Evolutionary conservation across 2,888 invertebrate species (phyloP).

Genomic region (Pasiphila rectangulata): DNA sequence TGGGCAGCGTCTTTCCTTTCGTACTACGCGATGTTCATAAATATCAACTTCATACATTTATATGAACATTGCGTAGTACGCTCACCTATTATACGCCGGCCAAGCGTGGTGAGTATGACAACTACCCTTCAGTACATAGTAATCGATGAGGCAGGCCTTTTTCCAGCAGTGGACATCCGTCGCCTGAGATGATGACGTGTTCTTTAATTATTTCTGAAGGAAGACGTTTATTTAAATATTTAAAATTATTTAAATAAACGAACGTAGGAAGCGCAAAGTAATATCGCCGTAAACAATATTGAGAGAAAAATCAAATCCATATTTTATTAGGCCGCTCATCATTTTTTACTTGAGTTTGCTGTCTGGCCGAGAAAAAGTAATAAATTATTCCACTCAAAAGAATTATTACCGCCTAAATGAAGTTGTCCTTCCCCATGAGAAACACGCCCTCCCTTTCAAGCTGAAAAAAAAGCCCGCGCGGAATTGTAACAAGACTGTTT

Average conservation of each 20-base stretch:
- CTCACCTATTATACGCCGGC: no score
- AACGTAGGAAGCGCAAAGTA: slow-evolving; percentile 6
- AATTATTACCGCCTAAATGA: slow-evolving; percentile 50
- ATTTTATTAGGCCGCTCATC: slow-evolving; percentile 32
- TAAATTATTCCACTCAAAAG: slow-evolving; percentile 38
- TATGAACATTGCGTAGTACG: no score
- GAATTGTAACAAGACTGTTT: slow-evolving; percentile 63
- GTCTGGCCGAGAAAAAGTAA: slow-evolving; percentile 35
- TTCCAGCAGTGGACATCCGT: no score
- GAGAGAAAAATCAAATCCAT: slow-evolving; percentile 32
- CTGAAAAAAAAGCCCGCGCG: slow-evolving; percentile 49
- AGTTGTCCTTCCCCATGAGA: slow-evolving; percentile 49
- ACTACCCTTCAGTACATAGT: no score
- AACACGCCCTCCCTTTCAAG: slow-evolving; percentile 53
- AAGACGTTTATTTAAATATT: background rate
- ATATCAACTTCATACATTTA: no score
- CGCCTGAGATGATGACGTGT: no score
- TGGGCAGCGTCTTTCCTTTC: no score
- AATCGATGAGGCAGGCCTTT: no score
- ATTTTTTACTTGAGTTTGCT: slow-evolving; percentile 29
- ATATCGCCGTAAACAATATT: slow-evolving; percentile 24
- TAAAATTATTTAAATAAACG: background rate
- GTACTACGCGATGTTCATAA: no score
- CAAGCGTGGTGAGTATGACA: no score
- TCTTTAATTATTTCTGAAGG: background rate